Conservation (phyloP, 2,797 vertebrate species). For the Neosalanx taihuensis region DNA sequence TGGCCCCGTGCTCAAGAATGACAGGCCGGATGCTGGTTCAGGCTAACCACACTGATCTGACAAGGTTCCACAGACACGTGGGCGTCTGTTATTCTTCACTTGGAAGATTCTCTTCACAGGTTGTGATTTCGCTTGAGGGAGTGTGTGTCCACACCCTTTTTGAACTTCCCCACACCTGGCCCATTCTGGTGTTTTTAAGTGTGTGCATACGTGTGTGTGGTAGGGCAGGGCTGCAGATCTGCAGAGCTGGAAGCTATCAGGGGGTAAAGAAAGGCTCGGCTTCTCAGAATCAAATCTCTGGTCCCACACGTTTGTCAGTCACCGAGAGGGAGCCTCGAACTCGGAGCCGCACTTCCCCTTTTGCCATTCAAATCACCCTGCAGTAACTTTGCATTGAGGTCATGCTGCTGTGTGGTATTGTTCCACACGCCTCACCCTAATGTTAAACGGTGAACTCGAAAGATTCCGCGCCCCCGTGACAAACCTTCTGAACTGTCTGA, state of each 20-base stretch:
- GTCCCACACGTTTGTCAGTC: neutral
- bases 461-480: no score
- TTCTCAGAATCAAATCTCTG: neutral
- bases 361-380: no score
- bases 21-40: no score
- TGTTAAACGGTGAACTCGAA: no score
- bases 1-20: no score
- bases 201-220: constrained; percentile 1
- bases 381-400: no score
- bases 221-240: neutral
- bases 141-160: constrained; percentile 19
- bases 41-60: no score
- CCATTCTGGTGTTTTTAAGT: constrained; percentile 17
- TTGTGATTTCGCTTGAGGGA: constrained; percentile 20
- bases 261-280: neutral
- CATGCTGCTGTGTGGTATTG: no score
- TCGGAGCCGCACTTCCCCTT: no score
- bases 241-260: neutral
- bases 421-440: no score
- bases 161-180: constrained; percentile 10
- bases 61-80: neutral
- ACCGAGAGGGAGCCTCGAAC: no score
- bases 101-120: neutral
- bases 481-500: no score
- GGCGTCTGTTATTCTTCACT: neutral